Conservation (phyloP, 2,888 invertebrate species). For the Caenorhabditis sp. region DNA sequence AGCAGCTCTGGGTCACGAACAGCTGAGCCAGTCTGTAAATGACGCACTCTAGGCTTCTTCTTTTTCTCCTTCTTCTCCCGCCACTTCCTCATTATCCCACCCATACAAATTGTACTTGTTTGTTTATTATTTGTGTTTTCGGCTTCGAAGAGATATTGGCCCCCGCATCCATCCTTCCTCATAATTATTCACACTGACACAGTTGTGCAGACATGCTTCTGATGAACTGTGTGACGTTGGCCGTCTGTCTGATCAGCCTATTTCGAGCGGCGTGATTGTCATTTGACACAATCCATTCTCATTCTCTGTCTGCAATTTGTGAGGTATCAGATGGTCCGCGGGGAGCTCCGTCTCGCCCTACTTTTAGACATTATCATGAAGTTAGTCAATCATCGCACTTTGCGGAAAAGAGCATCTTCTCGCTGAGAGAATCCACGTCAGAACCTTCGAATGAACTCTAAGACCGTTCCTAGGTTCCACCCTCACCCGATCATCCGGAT, state of each 20-base stretch:
- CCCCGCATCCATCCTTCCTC: neutral
- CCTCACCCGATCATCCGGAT: conserved; percentile 32
- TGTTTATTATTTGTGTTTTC: neutral
- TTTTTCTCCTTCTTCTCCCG: too few species aligned
- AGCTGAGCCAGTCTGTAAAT: conserved; percentile 21
- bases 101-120: conserved; percentile 22
- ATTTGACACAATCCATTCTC: too few species aligned
- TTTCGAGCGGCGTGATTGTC: too few species aligned
- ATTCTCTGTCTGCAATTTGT: too few species aligned
- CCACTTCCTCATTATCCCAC: conserved; percentile 38
- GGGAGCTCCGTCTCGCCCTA: neutral
- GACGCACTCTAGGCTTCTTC: too few species aligned
- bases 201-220: conserved; percentile 4
- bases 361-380: neutral
- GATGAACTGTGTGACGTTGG: too few species aligned
- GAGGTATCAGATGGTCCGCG: too few species aligned
- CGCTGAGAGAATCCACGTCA: too few species aligned
- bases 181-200: neutral
- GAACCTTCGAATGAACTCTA: conserved; percentile 16
- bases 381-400: neutral
- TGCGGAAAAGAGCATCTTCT: too few species aligned
- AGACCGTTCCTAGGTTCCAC: conserved; percentile 4
- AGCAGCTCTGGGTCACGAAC: too few species aligned
- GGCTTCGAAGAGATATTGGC: neutral
- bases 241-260: too few species aligned